Conservation (phyloP, 2,113 vertebrate species). For the Epinephelus moara region DNA sequence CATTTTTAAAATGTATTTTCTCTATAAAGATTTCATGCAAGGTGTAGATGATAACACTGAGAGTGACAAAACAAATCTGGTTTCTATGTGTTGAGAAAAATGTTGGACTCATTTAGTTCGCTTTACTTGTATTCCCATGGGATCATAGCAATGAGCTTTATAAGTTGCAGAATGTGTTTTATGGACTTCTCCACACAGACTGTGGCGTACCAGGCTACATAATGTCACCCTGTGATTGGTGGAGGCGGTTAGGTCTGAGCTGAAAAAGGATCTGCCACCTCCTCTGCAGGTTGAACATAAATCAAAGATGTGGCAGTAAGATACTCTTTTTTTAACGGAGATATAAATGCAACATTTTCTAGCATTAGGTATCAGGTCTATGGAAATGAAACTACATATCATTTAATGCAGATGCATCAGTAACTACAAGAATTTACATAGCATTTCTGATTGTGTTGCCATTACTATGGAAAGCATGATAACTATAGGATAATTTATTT, state of each 20-base stretch:
- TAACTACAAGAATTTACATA: too few relatives aligned
- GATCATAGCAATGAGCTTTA: background rate
- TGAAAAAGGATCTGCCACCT: background rate
- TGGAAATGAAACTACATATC: background rate
- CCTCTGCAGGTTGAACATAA: background rate
- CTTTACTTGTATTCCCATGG: background rate
- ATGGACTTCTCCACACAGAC: background rate
- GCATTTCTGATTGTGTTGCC: background rate
- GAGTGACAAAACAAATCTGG: background rate
- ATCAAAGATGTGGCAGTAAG: background rate
- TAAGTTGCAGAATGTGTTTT: background rate
- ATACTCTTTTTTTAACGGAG: background rate
- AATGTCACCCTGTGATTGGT: background rate
- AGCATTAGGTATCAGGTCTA: background rate
- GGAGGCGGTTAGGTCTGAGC: background rate
- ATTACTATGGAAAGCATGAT: background rate
- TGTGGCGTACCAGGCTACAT: background rate
- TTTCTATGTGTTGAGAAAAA: background rate
- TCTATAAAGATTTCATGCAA: background rate
- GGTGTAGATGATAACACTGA: background rate
- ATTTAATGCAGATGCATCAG: too few relatives aligned
- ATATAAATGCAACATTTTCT: background rate
- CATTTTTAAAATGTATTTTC: background rate
- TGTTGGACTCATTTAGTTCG: background rate
- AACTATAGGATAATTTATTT: background rate